Conservation (phyloP, 1,140 invertebrate species). For the Triops longicaudatus region DNA sequence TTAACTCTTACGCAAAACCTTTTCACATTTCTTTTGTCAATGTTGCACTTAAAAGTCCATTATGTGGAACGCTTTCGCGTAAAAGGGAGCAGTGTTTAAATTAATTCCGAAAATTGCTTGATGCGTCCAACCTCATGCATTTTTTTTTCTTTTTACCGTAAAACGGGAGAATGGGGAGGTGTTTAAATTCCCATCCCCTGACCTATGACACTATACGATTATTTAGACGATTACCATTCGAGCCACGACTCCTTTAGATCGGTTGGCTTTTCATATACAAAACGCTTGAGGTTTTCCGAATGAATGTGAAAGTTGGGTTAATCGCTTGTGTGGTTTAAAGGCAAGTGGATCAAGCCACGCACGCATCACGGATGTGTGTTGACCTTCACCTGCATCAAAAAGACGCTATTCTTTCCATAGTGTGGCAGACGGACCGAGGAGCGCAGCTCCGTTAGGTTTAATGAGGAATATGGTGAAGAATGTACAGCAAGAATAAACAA, state of each 20-base stretch:
- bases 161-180: background rate
- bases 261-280: background rate
- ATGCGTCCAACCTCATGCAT: background rate
- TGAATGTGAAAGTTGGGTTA: background rate
- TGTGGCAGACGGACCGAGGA: background rate
- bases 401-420: background rate
- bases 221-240: background rate
- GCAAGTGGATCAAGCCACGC: constrained; percentile 5
- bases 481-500: background rate
- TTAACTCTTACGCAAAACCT: too few relatives aligned
- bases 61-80: too few relatives aligned
- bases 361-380: constrained; percentile 10
- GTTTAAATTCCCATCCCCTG: background rate
- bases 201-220: background rate
- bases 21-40: too few relatives aligned
- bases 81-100: background rate
- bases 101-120: background rate
- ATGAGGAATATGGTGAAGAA: background rate
- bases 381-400: constrained; percentile 13
- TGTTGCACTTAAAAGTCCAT: too few relatives aligned
- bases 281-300: background rate
- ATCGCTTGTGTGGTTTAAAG: background rate
- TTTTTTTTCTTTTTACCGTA: background rate
- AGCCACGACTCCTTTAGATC: background rate
- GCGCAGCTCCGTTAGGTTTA: background rate